phyloP scores from a whole-genome alignment of 64 coral and sea anemone genomes.

The Cladopsammia gracilis region DNA sequence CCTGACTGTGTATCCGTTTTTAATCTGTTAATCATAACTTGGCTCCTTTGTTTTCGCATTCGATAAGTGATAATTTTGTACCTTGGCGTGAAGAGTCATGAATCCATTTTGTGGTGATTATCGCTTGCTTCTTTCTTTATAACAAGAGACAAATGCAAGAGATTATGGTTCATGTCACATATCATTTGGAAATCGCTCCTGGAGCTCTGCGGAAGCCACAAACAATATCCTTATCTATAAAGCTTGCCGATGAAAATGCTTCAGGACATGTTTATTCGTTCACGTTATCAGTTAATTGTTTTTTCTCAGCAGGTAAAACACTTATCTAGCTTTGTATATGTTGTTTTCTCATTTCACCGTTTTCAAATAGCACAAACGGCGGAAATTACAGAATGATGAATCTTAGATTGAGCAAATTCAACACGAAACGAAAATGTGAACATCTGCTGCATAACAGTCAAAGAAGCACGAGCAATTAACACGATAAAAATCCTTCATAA shows the following conservation, averaged over 20 bases:
- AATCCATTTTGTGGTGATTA: no score
- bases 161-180: background rate
- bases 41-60: no score
- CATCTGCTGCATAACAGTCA: background rate
- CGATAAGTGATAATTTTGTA: no score
- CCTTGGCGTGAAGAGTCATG: no score
- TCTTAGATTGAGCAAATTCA: background rate
- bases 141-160: no score
- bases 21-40: no score
- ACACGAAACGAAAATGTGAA: background rate
- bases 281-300: background rate
- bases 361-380: no score
- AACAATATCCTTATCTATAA: background rate
- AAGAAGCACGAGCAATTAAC: background rate
- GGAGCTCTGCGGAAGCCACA: background rate
- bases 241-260: background rate
- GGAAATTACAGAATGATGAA: no score
- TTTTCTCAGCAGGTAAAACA: background rate
- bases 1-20: no score
- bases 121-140: no score
- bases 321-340: no score
- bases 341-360: no score
- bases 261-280: background rate
- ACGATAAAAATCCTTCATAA: background rate
- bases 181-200: background rate